Percentiles rank a stretch among this genome's conserved stretches.
phyloP scores from a whole-genome alignment of 2,888 invertebrate species.

The Himalopsyche japonica region DNA sequence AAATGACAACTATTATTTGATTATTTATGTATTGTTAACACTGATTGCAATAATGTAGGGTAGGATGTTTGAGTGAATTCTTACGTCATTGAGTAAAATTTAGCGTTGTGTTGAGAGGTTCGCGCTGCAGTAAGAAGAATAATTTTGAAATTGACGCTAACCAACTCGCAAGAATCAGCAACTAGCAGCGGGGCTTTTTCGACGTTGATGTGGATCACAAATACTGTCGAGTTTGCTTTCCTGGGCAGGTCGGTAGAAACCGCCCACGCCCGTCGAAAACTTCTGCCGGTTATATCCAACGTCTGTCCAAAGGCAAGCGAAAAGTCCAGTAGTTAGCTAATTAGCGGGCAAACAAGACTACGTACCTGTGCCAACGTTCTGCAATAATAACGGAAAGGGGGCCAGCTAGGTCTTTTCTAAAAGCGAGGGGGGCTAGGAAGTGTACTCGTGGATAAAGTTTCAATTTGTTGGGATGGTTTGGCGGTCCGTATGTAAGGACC shows the following conservation, averaged over 20 bases:
- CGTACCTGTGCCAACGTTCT: neutral
- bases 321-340: slow-evolving; percentile 18
- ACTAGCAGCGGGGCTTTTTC: neutral
- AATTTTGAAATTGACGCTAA: neutral
- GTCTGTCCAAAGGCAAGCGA: slow-evolving; percentile 13
- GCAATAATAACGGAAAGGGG: slow-evolving; percentile 21
- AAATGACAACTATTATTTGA: too few relatives aligned
- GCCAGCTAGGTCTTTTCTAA: neutral
- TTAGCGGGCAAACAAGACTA: slow-evolving; percentile 33
- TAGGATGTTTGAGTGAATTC: too few relatives aligned
- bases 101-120: too few relatives aligned
- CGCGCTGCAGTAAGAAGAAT: too few relatives aligned
- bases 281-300: slow-evolving; percentile 8
- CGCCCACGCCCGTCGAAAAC: slow-evolving; percentile 10
- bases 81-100: too few relatives aligned
- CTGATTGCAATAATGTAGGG: too few relatives aligned
- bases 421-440: neutral
- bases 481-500: slow-evolving; percentile 1
- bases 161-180: neutral
- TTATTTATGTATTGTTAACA: too few relatives aligned
- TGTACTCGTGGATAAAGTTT: slow-evolving; percentile 5
- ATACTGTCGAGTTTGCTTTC: slow-evolving; percentile 1
- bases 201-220: neutral
- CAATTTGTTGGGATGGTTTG: slow-evolving; percentile 1
- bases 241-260: neutral